Conservation (phyloP, 2,888 invertebrate genomes). For the Amorpha juglandis region DNA sequence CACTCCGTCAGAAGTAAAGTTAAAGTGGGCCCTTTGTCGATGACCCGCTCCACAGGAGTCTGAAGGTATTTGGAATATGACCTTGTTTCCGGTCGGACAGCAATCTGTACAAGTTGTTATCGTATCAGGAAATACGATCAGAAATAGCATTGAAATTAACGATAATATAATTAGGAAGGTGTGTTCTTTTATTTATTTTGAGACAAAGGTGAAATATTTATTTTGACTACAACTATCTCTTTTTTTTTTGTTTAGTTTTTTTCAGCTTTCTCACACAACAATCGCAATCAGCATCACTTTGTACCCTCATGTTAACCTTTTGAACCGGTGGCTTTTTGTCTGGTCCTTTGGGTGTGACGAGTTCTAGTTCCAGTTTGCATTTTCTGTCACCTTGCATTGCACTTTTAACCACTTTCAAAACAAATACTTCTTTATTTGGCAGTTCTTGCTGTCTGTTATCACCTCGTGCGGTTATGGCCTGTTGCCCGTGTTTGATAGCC, state of each 20-base stretch:
- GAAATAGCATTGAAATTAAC: conserved; percentile 27
- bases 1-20: conserved; percentile 70
- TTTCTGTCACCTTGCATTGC: conserved; percentile 86
- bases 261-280: conserved; percentile 59
- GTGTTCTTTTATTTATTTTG: not conserved
- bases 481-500: conserved; percentile 65
- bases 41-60: conserved; percentile 70
- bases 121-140: conserved; percentile 42
- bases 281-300: conserved; percentile 69
- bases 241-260: conserved; percentile 53
- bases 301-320: conserved; percentile 61
- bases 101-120: conserved; percentile 76
- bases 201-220: not conserved
- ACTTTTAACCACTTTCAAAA: conserved; percentile 88
- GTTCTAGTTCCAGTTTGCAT: conserved; percentile 86
- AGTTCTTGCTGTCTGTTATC: conserved; percentile 66
- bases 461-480: conserved; percentile 56
- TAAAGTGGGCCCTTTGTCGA: conserved; percentile 74
- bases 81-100: conserved; percentile 79
- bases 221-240: conserved; percentile 32
- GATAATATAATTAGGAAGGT: not conserved
- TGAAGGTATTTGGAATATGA: conserved; percentile 75
- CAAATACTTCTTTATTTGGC: conserved; percentile 84
- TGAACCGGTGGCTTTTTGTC: conserved; percentile 81
- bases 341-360: conserved; percentile 86